Conservation (phyloP, 2,113 vertebrate genomes). For the Tonatia bakeri region DNA sequence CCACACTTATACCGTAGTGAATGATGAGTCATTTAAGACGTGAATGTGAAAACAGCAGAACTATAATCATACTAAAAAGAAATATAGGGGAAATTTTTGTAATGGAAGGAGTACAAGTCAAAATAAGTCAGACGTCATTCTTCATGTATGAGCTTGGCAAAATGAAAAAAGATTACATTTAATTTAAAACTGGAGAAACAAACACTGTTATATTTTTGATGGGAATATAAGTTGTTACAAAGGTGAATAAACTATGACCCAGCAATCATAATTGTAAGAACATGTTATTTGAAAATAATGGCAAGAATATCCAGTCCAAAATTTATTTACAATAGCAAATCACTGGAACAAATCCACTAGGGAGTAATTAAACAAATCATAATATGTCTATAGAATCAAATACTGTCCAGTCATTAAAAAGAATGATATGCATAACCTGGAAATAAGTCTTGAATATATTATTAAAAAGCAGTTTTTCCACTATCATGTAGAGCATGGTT, state of each 20-base stretch:
- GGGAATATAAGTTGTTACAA: not conserved
- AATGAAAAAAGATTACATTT: slow-evolving; percentile 4
- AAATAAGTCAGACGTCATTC: not conserved
- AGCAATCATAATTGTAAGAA: not conserved
- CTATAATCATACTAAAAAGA: not conserved
- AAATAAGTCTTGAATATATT: not conserved
- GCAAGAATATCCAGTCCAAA: not conserved
- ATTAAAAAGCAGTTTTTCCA: not conserved
- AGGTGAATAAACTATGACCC: not conserved
- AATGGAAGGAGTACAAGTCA: not conserved
- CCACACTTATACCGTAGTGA: not conserved
- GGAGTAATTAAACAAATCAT: not conserved
- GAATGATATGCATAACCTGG: not conserved
- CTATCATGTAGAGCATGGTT: not conserved
- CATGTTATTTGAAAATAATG: not conserved
- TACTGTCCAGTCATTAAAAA: not conserved
- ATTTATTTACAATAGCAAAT: not conserved
- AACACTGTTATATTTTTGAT: not conserved
- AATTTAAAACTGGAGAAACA: not conserved
- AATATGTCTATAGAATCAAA: not conserved
- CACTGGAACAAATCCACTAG: not conserved
- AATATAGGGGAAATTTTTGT: not conserved
- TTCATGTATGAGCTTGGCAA: not conserved
- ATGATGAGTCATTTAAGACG: not conserved
- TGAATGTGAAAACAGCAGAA: not conserved